Percentiles rank a stretch among this genome's conserved stretches.
Evolutionary conservation across 2,113 vertebrate genomes (phyloP).

Genomic region (Caranx melampygus): DNA sequence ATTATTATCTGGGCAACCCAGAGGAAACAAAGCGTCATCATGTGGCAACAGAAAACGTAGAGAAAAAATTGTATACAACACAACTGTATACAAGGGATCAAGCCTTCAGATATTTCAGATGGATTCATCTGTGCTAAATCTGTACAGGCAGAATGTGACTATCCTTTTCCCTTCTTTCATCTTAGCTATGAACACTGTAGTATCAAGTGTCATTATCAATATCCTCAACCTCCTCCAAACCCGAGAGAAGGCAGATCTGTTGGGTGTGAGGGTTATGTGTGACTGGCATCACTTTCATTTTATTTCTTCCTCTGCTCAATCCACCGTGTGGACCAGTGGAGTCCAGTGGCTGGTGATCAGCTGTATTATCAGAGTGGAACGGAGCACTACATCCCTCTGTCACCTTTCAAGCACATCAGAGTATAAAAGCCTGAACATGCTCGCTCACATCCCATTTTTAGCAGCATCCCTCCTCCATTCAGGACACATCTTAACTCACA

Average conservation of each 20-base stretch:
- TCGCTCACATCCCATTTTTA: conserved; percentile 22
- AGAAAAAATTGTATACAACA: not conserved
- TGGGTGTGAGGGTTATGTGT: not conserved
- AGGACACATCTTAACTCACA: not conserved
- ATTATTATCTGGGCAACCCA: not conserved
- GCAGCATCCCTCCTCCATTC: not conserved
- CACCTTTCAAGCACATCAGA: conserved; percentile 30
- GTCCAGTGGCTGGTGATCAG: conserved; percentile 30
- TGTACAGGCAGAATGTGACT: not conserved
- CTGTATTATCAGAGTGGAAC: conserved; percentile 16
- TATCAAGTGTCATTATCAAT: not conserved
- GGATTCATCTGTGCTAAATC: too few relatives aligned
- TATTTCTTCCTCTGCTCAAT: not conserved
- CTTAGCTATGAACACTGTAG: not conserved
- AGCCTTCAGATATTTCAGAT: too few relatives aligned
- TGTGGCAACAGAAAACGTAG: not conserved
- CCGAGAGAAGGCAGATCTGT: not conserved
- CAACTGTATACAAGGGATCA: not conserved
- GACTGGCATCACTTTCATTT: conserved; percentile 9
- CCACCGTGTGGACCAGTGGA: conserved; percentile 8
- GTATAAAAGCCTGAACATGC: conserved; percentile 24
- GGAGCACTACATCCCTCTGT: conserved; percentile 30
- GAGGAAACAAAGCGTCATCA: not conserved
- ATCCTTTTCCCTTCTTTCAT: too few relatives aligned
- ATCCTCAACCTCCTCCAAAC: not conserved